A percentile compares a stretch with the other conserved stretches of the same genome.
Conservation (phyloP, 2,113 vertebrate genomes). For the Macrotus californicus region DNA sequence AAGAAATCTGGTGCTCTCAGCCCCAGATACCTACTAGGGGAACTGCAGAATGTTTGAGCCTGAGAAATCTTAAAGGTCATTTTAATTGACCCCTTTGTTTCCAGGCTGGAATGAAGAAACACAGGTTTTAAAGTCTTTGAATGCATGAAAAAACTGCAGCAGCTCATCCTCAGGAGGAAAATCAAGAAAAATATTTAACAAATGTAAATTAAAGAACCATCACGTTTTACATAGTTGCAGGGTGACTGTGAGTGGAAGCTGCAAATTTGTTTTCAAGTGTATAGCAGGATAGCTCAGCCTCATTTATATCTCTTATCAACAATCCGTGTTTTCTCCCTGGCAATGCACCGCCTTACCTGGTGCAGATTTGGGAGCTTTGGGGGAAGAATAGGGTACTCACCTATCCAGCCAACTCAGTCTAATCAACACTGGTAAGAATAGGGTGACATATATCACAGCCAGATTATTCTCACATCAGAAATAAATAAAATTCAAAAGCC, state of each 20-base stretch:
- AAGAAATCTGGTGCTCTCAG: not conserved
- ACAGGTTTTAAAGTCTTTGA: not conserved
- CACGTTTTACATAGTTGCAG: not conserved
- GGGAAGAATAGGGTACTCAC: not conserved
- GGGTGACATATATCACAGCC: not conserved
- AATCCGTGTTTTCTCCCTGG: not conserved
- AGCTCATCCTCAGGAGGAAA: not conserved
- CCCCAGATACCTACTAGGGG: not conserved
- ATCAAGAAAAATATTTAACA: not conserved
- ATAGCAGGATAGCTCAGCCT: not conserved
- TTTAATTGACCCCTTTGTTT: not conserved
- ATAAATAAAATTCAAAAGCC: constrained; percentile 2
- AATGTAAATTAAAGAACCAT: not conserved
- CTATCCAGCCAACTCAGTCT: not conserved
- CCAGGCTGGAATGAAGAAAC: not conserved
- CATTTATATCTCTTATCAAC: not conserved
- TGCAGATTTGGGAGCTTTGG: not conserved
- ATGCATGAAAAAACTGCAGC: not conserved
- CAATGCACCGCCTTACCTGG: not conserved
- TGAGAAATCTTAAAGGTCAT: not conserved
- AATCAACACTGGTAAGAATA: not conserved
- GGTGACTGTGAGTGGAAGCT: not conserved
- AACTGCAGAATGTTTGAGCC: not conserved
- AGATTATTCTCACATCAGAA: constrained; percentile 5
- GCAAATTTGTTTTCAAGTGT: not conserved